Base-by-base conservation (phyloP, 1,140 invertebrate genomes). In the Hylyphantes graminicola region DNA sequence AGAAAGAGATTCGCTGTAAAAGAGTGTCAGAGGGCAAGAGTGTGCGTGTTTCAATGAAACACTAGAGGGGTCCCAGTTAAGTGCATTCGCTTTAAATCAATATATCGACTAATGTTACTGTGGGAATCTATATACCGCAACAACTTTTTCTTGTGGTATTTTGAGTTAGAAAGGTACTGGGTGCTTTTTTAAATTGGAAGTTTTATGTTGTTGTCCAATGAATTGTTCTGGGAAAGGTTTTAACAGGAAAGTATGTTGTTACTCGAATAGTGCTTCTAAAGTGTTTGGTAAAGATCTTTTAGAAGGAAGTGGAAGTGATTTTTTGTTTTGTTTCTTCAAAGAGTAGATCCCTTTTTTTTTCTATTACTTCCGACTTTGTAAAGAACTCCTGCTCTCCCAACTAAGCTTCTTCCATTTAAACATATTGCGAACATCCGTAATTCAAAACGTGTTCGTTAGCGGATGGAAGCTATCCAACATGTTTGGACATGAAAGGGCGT, bases 31-130 rank as follows among this genome's bases (percentile, higher is more conserved):
- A 35, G 35, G 35, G 35, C 35, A 35, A 35, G 5, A 5, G 5
- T 19, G 48, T 15, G 54, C 5, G 59, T 51, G 64, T 61, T 76
- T 76, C 74, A 61, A 76, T 64, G 74, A 76, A 75, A 75, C 21
- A 54, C 17, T 53, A 54, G 76, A 67, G 64, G 19, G 57, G 63
- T 64, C 64, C 64, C 61, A 35, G 76, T 78, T 78, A 78, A 78
- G 76, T 78, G 76, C 76, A 78, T 78, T 67, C 53, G 51, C 17
- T 78, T 67, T 78, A 78, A 78, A 78, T 78, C 76, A 67, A 78
- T 78, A 78, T 78, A 78, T 78, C 64, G 76, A 78, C 64, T 78
- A 67, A 35, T 78, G 76, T 78, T 64, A 55, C 63, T 35, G 51
- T 78, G 64, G 64, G 19, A 78, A 21, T 67, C 17, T 19, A 61